Percentiles rank a stretch among this genome's conserved stretches.
Conservation (phyloP, 2,113 vertebrate species). For the Myotis davidii region DNA sequence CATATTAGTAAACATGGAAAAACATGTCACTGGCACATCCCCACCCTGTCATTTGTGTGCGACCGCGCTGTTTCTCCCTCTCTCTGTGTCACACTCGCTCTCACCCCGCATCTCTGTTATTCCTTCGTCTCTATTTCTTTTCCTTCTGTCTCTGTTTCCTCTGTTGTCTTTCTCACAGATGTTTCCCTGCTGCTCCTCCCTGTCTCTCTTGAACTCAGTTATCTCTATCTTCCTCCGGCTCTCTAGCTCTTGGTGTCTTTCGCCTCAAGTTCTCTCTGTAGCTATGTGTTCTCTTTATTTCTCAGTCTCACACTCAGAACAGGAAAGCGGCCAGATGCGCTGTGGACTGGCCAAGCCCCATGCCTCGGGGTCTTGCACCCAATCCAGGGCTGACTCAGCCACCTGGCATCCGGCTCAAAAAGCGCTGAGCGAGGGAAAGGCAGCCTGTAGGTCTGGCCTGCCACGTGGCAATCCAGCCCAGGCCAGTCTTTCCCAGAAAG, state of each 20-base stretch:
- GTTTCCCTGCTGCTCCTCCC: neutral
- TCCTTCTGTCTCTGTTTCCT: neutral
- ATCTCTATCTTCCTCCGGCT: neutral
- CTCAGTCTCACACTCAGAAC: neutral
- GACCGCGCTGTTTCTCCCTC: neutral
- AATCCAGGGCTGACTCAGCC: neutral
- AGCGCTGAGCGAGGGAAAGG: neutral
- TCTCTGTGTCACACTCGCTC: neutral
- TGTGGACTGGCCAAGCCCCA: neutral
- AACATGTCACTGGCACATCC: neutral
- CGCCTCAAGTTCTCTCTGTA: neutral
- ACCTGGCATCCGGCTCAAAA: neutral
- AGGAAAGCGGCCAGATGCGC: neutral
- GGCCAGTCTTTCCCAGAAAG: neutral
- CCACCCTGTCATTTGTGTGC: neutral
- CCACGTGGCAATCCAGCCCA: neutral
- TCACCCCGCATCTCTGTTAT: accelerated
- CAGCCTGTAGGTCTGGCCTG: neutral
- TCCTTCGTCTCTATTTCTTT: no score
- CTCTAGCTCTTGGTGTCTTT: neutral
- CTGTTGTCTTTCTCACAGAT: neutral
- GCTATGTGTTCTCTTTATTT: neutral
- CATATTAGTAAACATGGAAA: neutral
- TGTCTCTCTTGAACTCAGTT: neutral
- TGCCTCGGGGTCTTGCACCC: neutral